Base-by-base conservation (phyloP, 2,797 vertebrate genomes). In the Rhadinocentrus ornatus region DNA sequence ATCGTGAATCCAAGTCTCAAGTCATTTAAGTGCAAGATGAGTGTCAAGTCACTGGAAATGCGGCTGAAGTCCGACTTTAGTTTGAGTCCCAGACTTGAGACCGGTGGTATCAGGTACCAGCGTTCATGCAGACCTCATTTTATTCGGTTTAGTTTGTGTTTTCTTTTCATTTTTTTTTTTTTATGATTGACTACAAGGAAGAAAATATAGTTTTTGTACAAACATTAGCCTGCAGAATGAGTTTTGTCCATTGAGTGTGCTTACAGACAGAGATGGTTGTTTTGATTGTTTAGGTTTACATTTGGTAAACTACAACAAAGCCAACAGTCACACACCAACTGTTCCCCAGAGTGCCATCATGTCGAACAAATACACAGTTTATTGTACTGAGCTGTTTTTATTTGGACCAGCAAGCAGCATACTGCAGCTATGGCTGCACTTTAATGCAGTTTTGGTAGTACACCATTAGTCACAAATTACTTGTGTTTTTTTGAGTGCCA, bases 201-300 rank as follows among this genome's bases (percentile, higher is more conserved):
- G 52, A 24, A 60, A 62, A 82, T 76, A 58, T 12, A 35, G 37
- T 58, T 54, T 69, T 39, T 66, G 22, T 20, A 22, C 48, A 53
- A 32, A 78, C 48, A 66, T 55, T 68, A 46, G 4, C 29, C 34
- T 48, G 13, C 15, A 26, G 58, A 59, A 46, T 20, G 12, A 69
- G 11, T 39, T 39, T 39, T 39, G 4, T 35, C 10, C 10, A 1
- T 35, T 52, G 65, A 46, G 35, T 13, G 35, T 66, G 72, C 71
- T 69, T 75, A 83, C 75, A 75, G 12, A 72, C n/a, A 41, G 12
- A 72, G 24, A 41, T 56, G 66, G 31, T 54, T 59, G 62, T 34
- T 71, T 50, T 70, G 65, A 65, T 78, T 79, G 74, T 86, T 83
- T 86, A 80, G 64, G 69, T 83, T 71, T 62, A 80, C 67, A 69